Conservation (phyloP, 2,888 invertebrate species). For the Augiades crinisus region DNA sequence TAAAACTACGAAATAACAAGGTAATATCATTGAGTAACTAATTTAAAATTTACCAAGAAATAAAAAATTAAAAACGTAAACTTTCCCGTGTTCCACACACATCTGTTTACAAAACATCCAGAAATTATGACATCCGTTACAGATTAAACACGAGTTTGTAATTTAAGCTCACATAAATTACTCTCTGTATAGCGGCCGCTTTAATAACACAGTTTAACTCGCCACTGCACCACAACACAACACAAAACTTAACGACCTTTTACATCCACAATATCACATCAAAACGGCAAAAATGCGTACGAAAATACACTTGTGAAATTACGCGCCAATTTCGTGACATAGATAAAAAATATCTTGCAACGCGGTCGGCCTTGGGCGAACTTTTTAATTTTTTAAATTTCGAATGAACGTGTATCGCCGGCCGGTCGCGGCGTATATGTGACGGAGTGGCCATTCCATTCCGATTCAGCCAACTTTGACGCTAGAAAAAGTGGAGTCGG, state of each 20-base stretch:
- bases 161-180: background rate
- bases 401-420: conserved; percentile 8
- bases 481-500: background rate
- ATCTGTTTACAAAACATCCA: too few relatives aligned
- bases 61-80: too few relatives aligned
- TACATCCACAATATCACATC: too few relatives aligned
- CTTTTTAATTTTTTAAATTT: conserved; percentile 13
- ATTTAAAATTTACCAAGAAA: too few relatives aligned
- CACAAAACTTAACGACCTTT: background rate
- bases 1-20: too few relatives aligned
- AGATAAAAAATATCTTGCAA: background rate
- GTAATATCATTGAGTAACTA: too few relatives aligned
- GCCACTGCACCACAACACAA: background rate
- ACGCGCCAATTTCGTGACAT: background rate
- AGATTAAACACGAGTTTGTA: too few relatives aligned
- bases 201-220: too few relatives aligned
- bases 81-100: too few relatives aligned
- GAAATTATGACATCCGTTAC: too few relatives aligned
- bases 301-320: background rate
- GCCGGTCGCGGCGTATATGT: conserved; percentile 4
- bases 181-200: background rate
- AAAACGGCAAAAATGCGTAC: background rate
- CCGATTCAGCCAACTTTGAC: background rate
- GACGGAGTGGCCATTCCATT: conserved; percentile 2
- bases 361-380: background rate